These are phyloP conservation scores for Synanthedon vespiformis DNA, from an alignment of 2,888 invertebrate species.

Conservation along the genomic window DNA sequence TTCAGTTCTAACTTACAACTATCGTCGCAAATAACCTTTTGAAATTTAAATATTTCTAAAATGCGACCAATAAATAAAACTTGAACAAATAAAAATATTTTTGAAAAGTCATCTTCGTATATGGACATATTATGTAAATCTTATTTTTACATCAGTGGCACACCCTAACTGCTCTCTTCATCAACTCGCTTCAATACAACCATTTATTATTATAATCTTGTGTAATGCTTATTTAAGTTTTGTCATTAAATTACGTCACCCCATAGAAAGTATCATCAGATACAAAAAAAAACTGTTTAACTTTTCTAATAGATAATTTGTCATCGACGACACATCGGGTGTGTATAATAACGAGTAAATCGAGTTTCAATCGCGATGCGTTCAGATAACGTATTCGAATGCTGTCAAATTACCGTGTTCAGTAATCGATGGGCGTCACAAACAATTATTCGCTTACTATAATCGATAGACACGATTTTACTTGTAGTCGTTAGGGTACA, in stretches of 20 bases:
- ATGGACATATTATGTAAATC: too few species aligned
- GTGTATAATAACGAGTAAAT: background rate
- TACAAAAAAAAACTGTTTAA: background rate
- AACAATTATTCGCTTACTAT: slow-evolving; percentile 14
- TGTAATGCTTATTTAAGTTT: too few species aligned
- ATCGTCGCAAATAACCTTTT: too few species aligned
- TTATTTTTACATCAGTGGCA: too few species aligned
- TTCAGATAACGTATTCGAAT: slow-evolving; percentile 10
- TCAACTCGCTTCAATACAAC: background rate
- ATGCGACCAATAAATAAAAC: too few species aligned
- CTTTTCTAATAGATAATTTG: background rate
- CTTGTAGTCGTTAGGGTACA: slow-evolving; percentile 4
- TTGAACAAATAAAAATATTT: too few species aligned
- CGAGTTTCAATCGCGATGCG: background rate
- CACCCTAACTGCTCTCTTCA: background rate
- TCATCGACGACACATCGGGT: background rate
- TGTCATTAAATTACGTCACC: too few species aligned
- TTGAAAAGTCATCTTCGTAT: too few species aligned
- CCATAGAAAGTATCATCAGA: background rate
- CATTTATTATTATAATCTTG: too few species aligned
- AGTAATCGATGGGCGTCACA: slow-evolving; percentile 16
- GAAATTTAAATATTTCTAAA: too few species aligned
- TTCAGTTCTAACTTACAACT: too few species aligned
- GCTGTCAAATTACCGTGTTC: slow-evolving; percentile 15
- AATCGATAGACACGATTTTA: slow-evolving; percentile 11